These are phyloP conservation scores for Drosophila arawakana DNA, from an alignment of 1,140 invertebrate genomes.

Conservation along the genomic window DNA sequence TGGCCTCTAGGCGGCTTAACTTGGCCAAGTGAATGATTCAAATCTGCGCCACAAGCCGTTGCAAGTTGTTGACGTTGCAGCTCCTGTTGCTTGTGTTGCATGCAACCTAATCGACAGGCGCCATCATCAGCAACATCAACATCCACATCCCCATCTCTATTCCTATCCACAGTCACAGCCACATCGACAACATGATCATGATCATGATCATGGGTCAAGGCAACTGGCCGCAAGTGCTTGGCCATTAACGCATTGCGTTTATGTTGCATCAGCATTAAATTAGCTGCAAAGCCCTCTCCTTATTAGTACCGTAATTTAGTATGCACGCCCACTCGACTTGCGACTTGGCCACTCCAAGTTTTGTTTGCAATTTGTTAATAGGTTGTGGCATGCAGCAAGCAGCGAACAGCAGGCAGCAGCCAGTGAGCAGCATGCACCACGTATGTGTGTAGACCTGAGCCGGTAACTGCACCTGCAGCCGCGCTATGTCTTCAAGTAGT, in stretches of 20 bases:
- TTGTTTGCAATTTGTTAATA: constrained; percentile 83
- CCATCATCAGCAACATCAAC: constrained; percentile 62
- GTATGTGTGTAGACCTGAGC: too few relatives aligned
- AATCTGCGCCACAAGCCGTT: constrained; percentile 66
- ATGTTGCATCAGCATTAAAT: constrained; percentile 57
- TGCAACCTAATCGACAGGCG: constrained; percentile 70
- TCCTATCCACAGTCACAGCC: constrained; percentile 50
- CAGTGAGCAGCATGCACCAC: constrained; percentile 12
- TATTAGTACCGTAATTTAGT: constrained; percentile 75
- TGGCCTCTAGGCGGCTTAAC: constrained; percentile 47
- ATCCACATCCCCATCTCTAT: constrained; percentile 43
- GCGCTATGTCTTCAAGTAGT: too few relatives aligned
- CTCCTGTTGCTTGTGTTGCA: constrained; percentile 59
- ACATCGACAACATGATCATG: constrained; percentile 14
- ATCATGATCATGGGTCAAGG: constrained; percentile 64
- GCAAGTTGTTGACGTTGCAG: constrained; percentile 28
- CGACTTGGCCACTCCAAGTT: constrained; percentile 58
- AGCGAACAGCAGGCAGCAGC: constrained; percentile 65
- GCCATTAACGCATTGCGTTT: constrained; percentile 73
- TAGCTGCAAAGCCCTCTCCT: constrained; percentile 71
- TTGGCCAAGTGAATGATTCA: constrained; percentile 77
- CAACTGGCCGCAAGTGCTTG: constrained; percentile 48
- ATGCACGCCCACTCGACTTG: constrained; percentile 69
- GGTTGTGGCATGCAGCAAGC: constrained; percentile 75
- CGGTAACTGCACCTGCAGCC: constrained; percentile 9